Percentiles rank a stretch among this genome's conserved stretches.
phyloP scores from a whole-genome alignment of 2,888 invertebrate species.

The Zootermopsis nevadensis region DNA sequence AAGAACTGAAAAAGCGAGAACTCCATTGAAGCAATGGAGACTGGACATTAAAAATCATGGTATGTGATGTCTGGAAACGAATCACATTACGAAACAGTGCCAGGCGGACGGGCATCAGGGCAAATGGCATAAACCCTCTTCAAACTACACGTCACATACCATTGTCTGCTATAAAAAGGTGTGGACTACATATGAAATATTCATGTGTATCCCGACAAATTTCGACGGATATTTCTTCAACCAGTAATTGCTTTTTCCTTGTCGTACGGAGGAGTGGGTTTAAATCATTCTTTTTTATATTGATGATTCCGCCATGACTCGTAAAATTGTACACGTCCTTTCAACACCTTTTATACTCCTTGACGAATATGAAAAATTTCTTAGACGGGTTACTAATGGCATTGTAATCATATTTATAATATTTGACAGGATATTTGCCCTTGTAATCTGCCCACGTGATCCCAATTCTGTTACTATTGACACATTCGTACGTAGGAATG shows the following conservation, averaged over 20 bases:
- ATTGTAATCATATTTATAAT: background rate
- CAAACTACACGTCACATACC: constrained; percentile 21
- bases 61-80: background rate
- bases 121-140: constrained; percentile 33
- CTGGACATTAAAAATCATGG: background rate
- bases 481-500: too few species aligned
- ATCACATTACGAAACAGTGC: constrained; percentile 3
- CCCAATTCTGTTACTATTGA: too few species aligned
- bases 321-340: background rate
- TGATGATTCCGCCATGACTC: constrained; percentile 18
- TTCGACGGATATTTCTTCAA: background rate
- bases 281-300: background rate
- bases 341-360: background rate
- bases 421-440: background rate
- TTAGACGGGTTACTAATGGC: constrained; percentile 12
- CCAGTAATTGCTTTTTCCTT: background rate
- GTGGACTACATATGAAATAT: constrained; percentile 62
- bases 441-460: background rate
- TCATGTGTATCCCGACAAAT: constrained; percentile 56
- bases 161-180: constrained; percentile 58
- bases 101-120: background rate
- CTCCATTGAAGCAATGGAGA: background rate
- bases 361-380: background rate
- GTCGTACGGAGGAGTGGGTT: background rate
- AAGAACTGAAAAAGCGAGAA: background rate